phyloP scores from a whole-genome alignment of 2,888 invertebrate genomes.

The Rapana venosa region DNA sequence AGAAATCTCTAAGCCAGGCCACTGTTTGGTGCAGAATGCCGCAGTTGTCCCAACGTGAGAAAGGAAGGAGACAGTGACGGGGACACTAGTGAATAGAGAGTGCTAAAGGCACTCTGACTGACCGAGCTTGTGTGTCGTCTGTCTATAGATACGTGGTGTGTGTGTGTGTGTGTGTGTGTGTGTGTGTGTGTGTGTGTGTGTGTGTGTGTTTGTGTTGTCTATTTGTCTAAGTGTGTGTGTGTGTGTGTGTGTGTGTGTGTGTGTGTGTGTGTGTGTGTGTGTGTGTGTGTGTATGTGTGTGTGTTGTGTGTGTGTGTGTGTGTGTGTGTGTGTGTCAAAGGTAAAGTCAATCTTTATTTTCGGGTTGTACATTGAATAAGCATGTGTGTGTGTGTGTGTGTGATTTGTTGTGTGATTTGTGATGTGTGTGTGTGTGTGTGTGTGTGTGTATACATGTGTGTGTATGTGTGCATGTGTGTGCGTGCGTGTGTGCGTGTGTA shows the following conservation, averaged over 20 bases:
- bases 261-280: neutral
- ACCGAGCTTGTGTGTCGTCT: neutral
- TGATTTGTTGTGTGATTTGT: no score
- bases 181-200: neutral
- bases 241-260: neutral
- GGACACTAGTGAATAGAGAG: no score
- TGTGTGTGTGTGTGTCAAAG: neutral
- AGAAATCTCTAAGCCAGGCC: no score
- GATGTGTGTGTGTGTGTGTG: slow-evolving; percentile 9
- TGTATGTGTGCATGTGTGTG: neutral
- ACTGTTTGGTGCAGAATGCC: no score
- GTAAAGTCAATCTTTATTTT: no score
- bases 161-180: slow-evolving; percentile 18
- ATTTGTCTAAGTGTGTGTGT: no score
- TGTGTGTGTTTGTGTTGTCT: neutral
- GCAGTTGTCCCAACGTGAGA: no score
- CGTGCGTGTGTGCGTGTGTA: slow-evolving; percentile 4
- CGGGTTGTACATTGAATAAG: no score
- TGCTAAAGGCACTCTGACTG: no score
- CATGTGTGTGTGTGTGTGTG: neutral
- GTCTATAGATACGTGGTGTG: no score
- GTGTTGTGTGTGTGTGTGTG: slow-evolving; percentile 15
- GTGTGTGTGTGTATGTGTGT: slow-evolving; percentile 18
- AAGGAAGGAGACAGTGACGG: no score
- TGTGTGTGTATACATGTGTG: neutral